These are phyloP conservation scores for Lethenteron reissneri DNA, from an alignment of 2,113 vertebrate genomes.

Conservation along the genomic window DNA sequence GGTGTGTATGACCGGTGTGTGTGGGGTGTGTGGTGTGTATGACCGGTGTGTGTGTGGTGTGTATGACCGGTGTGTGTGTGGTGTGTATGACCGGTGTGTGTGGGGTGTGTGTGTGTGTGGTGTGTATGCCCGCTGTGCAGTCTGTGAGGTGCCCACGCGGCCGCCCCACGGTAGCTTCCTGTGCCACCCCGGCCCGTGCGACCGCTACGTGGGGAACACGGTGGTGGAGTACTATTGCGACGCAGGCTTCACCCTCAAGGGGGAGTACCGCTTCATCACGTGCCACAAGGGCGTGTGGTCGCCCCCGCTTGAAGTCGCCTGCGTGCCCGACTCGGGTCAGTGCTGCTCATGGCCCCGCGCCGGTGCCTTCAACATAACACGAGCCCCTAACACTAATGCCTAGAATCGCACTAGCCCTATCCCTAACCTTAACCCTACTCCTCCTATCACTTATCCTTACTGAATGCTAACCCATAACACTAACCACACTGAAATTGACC, in stretches of 20 bases:
- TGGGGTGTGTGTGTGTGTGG: background rate
- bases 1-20: too few species aligned
- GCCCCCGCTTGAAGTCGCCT: slow-evolving; percentile 75
- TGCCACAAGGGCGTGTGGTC: slow-evolving; percentile 86
- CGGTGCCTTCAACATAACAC: too few species aligned
- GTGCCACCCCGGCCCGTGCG: slow-evolving; percentile 73
- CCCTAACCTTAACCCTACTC: too few species aligned
- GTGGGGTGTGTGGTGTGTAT: background rate
- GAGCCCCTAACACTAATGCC: too few species aligned
- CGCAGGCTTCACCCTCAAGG: slow-evolving; percentile 76
- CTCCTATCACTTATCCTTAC: too few species aligned
- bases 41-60: background rate
- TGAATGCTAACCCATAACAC: too few species aligned
- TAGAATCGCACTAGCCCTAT: too few species aligned
- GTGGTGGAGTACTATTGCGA: slow-evolving; percentile 91
- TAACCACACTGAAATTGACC: too few species aligned
- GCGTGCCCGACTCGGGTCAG: slow-evolving; percentile 59
- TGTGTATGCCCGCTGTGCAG: slow-evolving; percentile 19
- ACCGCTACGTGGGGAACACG: slow-evolving; percentile 45
- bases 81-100: too few species aligned
- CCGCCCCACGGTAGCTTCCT: slow-evolving; percentile 85
- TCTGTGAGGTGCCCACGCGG: slow-evolving; percentile 58
- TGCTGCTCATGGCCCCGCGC: slow-evolving; percentile 2
- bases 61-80: too few species aligned
- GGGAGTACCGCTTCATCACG: slow-evolving; percentile 82